A percentile compares a stretch with the other conserved stretches of the same genome.
Conservation (phyloP, 37 sponge, comb jelly and placozoan genomes). For the Theonella swinhoei region DNA sequence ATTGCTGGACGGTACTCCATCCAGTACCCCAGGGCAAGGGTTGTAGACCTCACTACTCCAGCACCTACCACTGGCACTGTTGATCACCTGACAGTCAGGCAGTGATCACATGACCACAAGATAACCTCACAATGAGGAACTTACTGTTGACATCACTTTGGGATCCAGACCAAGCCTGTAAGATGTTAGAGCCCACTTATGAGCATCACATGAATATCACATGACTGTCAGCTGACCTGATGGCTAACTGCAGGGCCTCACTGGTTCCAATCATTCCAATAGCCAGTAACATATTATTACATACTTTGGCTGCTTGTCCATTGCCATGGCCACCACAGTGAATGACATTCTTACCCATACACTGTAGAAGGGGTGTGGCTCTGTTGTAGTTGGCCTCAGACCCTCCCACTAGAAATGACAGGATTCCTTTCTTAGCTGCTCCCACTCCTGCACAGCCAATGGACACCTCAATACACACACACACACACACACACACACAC, state of each 20-base stretch:
- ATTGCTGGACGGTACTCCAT: slow-evolving; percentile 86
- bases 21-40: slow-evolving; percentile 97
- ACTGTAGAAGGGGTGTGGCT: slow-evolving; percentile 78
- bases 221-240: slow-evolving; percentile 53
- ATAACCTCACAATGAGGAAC: no score
- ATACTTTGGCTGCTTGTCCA: slow-evolving; percentile 89
- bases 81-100: slow-evolving; percentile 56
- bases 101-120: neutral
- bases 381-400: slow-evolving; percentile 57
- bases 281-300: slow-evolving; percentile 98
- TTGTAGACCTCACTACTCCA: slow-evolving; percentile 92
- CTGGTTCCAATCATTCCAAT: slow-evolving; percentile 93
- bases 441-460: slow-evolving; percentile 73
- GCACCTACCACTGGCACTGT: slow-evolving; percentile 88
- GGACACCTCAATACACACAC: neutral
- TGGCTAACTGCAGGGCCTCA: slow-evolving; percentile 92
- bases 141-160: slow-evolving; percentile 55
- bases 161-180: slow-evolving; percentile 93
- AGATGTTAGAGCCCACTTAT: neutral
- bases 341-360: slow-evolving; percentile 95
- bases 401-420: slow-evolving; percentile 99
- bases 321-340: slow-evolving; percentile 82
- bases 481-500: slow-evolving; percentile 44
- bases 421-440: slow-evolving; percentile 81
- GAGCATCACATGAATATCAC: neutral